These are phyloP conservation scores for Leptocoma aspasia DNA, from an alignment of 2,113 vertebrate genomes.

Conservation along the genomic window DNA sequence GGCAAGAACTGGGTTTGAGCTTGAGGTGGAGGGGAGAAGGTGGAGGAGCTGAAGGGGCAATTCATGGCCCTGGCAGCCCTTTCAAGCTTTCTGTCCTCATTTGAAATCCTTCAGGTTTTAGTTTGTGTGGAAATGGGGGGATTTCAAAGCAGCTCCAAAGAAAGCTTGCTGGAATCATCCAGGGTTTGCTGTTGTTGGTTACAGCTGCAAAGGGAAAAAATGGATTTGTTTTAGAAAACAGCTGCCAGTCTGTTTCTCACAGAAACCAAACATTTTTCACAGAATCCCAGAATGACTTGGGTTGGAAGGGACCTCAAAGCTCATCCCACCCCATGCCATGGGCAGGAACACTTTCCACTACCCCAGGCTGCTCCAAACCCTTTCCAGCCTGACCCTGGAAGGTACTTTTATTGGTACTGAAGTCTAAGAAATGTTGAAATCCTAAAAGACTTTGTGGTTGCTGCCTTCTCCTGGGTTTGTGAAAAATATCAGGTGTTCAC, in stretches of 20 bases:
- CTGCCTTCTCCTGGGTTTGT: not conserved
- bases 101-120: not conserved
- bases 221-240: not conserved
- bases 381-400: not conserved
- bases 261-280: not conserved
- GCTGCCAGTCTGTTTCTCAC: not conserved
- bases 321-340: not conserved
- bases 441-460: not conserved
- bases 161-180: not conserved
- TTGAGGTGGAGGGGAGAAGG: not conserved
- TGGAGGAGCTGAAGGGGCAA: not conserved
- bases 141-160: not conserved
- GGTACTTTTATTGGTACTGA: not conserved
- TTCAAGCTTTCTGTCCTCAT: not conserved
- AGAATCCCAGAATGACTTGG: not conserved
- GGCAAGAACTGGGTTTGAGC: not conserved
- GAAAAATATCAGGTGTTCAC: not conserved
- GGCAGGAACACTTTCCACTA: not conserved
- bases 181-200: not conserved
- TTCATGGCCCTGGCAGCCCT: not conserved
- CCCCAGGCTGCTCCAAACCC: not conserved
- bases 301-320: not conserved
- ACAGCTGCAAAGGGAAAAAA: constrained; percentile 17
- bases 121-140: not conserved
- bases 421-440: not conserved